Percentiles rank a stretch among this genome's conserved stretches.
These are phyloP conservation scores for Sceloporus undulatus DNA, from an alignment of 2,113 vertebrate species.

Conservation along the genomic window DNA sequence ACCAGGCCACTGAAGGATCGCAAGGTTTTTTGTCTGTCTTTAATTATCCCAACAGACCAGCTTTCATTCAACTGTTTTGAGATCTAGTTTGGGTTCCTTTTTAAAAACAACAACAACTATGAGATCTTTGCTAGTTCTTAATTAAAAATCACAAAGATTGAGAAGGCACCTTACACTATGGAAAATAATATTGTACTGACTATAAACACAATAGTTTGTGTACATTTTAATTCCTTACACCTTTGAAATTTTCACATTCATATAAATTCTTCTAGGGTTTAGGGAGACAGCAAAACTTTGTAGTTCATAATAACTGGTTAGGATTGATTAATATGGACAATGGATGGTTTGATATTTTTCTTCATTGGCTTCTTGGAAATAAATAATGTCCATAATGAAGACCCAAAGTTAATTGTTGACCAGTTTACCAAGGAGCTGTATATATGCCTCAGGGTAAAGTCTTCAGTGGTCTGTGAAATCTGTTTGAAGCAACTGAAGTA, in stretches of 20 bases:
- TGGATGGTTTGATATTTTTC: not conserved
- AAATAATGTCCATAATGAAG: not conserved
- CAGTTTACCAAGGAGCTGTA: too few species aligned
- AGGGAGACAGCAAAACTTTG: not conserved
- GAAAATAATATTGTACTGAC: not conserved
- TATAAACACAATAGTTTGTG: not conserved
- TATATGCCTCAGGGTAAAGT: too few species aligned
- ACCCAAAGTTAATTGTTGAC: too few species aligned
- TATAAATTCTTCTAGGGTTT: not conserved
- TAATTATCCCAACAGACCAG: conserved; percentile 55
- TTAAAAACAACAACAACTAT: conserved; percentile 18
- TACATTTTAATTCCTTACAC: not conserved
- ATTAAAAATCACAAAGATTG: not conserved
- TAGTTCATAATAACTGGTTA: not conserved
- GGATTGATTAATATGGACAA: not conserved
- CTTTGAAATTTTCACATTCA: not conserved
- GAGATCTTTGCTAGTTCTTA: not conserved
- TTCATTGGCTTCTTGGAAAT: not conserved
- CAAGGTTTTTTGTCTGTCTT: conserved; percentile 60
- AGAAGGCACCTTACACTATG: not conserved
- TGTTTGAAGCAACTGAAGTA: too few species aligned
- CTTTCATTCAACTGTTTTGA: conserved; percentile 69
- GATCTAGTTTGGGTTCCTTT: conserved; percentile 41
- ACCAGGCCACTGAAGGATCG: conserved; percentile 59
- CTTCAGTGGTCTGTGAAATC: too few species aligned